phyloP scores from a whole-genome alignment of 2,797 vertebrate genomes.

The Acipenser transmontanus region DNA sequence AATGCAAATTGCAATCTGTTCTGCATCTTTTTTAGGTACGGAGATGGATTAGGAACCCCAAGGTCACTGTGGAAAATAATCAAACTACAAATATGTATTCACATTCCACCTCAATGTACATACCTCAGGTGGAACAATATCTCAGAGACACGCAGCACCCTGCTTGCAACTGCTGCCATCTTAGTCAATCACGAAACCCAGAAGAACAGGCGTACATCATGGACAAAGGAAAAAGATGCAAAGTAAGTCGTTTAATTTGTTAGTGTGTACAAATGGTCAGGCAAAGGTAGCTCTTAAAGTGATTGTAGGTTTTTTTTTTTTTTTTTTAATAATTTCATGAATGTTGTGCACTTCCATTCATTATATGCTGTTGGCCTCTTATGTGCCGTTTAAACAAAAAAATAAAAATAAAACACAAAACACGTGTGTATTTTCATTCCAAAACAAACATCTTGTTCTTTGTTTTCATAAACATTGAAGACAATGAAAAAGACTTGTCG shows the following conservation, averaged over 20 bases:
- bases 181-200: constrained; percentile 43
- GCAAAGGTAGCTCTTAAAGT: no score
- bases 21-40: constrained; percentile 63
- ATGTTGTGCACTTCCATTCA: no score
- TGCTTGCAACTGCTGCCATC: constrained; percentile 53
- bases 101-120: constrained; percentile 53
- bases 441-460: no score
- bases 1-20: constrained; percentile 14
- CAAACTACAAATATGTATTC: constrained; percentile 67
- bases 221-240: constrained; percentile 59
- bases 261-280: neutral
- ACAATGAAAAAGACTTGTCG: no score
- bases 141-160: constrained; percentile 59
- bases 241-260: constrained; percentile 41
- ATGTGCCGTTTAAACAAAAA: no score
- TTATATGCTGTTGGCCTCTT: no score
- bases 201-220: constrained; percentile 39
- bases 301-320: no score
- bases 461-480: no score
- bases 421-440: no score
- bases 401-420: no score
- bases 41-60: constrained; percentile 87
- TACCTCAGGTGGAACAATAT: constrained; percentile 64
- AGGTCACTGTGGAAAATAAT: constrained; percentile 76
- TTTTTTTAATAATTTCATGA: no score